Evolutionary conservation across 2,797 vertebrate genomes (phyloP).

Genomic region (Phalanger gymnotis): DNA sequence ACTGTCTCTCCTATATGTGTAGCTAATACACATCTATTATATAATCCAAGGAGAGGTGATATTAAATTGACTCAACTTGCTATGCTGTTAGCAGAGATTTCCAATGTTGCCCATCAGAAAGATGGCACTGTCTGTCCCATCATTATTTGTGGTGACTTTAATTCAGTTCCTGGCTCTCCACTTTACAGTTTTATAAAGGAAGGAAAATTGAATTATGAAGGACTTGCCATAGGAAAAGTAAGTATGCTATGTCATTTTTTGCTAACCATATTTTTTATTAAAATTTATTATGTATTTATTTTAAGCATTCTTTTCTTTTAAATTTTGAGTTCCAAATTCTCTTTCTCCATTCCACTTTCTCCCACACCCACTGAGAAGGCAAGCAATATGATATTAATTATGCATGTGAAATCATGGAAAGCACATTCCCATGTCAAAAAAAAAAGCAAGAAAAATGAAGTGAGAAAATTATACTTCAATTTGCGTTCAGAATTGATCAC

Average conservation of each 20-base stretch:
- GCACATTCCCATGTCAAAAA: neutral
- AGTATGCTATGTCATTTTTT: constrained; percentile 50
- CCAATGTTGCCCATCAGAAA: constrained; percentile 84
- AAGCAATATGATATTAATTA: neutral
- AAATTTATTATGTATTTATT: neutral
- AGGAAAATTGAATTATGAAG: constrained; percentile 90
- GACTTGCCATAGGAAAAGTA: constrained; percentile 92
- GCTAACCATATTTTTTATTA: neutral
- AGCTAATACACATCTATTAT: constrained; percentile 96
- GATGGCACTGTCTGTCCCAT: constrained; percentile 89
- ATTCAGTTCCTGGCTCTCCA: constrained; percentile 94
- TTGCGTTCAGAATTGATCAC: neutral
- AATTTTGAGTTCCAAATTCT: neutral
- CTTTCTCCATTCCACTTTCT: neutral
- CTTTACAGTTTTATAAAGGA: constrained; percentile 93
- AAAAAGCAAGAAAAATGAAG: neutral
- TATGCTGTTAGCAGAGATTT: constrained; percentile 94
- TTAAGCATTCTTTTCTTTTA: neutral
- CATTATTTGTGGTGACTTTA: constrained; percentile 96
- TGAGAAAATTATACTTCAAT: neutral
- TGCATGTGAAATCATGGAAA: neutral
- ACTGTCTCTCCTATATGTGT: constrained; percentile 86
- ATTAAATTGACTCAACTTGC: constrained; percentile 96
- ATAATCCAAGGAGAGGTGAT: constrained; percentile 96
- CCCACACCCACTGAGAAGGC: neutral